Evolutionary conservation across 2,113 vertebrate species (phyloP).

Genomic region (Planiliza haematocheilus): DNA sequence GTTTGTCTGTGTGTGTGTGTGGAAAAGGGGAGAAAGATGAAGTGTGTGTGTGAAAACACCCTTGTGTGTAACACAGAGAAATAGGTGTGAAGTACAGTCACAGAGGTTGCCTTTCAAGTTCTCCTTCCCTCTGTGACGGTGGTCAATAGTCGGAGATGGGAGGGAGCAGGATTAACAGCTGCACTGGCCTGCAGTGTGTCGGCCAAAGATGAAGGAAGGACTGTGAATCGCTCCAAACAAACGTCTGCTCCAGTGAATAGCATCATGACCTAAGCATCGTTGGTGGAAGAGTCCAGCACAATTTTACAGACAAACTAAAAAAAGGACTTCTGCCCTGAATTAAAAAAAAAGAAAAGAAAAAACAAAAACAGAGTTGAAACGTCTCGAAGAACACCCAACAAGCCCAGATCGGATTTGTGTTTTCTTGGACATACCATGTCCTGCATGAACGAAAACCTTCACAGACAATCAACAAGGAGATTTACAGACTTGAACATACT

Average conservation of each 20-base stretch:
- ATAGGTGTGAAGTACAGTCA: conserved; percentile 79
- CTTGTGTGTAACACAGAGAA: conserved; percentile 64
- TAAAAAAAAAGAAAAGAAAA: too few species aligned
- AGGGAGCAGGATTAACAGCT: conserved; percentile 61
- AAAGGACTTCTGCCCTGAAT: too few species aligned
- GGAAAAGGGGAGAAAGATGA: conserved; percentile 34
- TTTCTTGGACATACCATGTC: too few species aligned
- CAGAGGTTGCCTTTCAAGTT: conserved; percentile 73
- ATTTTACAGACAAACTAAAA: too few species aligned
- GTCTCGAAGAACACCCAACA: too few species aligned
- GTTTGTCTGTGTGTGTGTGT: conserved; percentile 61
- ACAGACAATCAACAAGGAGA: too few species aligned
- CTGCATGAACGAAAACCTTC: too few species aligned
- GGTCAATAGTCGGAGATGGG: conserved; percentile 42
- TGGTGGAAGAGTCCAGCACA: neutral
- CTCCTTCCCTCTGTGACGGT: conserved; percentile 25
- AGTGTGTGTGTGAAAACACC: conserved; percentile 43
- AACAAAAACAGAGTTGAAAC: too few species aligned
- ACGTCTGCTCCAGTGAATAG: conserved; percentile 9
- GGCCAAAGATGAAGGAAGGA: conserved; percentile 40
- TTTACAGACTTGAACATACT: neutral
- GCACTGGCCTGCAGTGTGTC: conserved; percentile 24
- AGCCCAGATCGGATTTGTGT: too few species aligned
- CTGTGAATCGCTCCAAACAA: neutral
- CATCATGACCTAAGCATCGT: neutral